Evolutionary conservation across 2,797 vertebrate genomes (phyloP), one percentile per base, ranked within the genome.

Genomic region (Enteromius mattozi): DNA sequence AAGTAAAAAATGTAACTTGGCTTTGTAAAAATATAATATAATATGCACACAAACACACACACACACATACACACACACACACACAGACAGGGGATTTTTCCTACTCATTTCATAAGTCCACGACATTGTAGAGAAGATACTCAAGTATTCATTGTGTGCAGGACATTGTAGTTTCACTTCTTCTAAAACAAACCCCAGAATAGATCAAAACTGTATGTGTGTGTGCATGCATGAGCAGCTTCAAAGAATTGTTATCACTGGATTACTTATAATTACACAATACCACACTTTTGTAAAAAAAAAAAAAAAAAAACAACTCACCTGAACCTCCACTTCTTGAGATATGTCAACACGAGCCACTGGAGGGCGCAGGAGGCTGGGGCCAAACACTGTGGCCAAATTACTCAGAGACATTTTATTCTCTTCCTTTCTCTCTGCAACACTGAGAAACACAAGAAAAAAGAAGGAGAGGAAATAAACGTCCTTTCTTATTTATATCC

Each of bases 361-460:
- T 3, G 93, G 93, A 61, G 93, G 91, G 89, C 94, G 95, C n/a
- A 95, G 45, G 16, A 96, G 91, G 81, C 94, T 95, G 0, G 95
- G 95, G 1, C 95, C 95, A 40, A 96, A 96, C 65, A 96, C 94
- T 4, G 95, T 96, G 0, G 95, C 95, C 88, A 96, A 82, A 92
- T 95, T 96, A 59, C 92, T 47, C 51, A 90, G 71, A 71, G 95
- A 88, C 95, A 96, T 96, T 88, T 92, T 95, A 89, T 96, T 96
- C 37, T 92, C 33, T 3, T 91, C 86, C 81, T 93, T 80, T 19
- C 84, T 93, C 42, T 91, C 86, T 27, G 94, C 92, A 45, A 95
- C 91, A 70, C 94, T 96, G 83, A 14, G 69, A 10, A 35, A 49
- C 27, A 68, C 14, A 70, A 37, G 33, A 19, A 71, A 54, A 42